Conservation (phyloP, 2,797 vertebrate species). For the Cichlasoma orientale region DNA sequence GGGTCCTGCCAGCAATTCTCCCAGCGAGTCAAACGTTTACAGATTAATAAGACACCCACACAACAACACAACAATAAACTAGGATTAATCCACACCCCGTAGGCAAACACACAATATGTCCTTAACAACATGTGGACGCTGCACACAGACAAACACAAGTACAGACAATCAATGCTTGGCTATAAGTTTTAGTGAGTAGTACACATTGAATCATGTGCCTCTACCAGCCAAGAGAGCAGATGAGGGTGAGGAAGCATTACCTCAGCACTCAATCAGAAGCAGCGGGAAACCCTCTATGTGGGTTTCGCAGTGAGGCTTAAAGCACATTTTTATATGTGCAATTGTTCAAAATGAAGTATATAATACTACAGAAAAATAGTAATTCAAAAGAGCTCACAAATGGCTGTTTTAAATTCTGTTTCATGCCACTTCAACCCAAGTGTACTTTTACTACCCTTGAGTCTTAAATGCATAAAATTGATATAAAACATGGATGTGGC, state of each 20-base stretch:
- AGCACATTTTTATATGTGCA: constrained; percentile 31
- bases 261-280: constrained; percentile 39
- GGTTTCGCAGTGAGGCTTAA: constrained; percentile 1
- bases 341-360: constrained; percentile 11
- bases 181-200: constrained; percentile 26
- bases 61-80: constrained; percentile 32
- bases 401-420: neutral
- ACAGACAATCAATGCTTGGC: constrained; percentile 10
- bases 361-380: neutral
- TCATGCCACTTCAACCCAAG: neutral
- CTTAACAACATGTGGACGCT: neutral
- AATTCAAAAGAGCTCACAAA: constrained; percentile 15
- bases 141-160: constrained; percentile 16
- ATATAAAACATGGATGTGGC: neutral
- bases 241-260: constrained; percentile 45
- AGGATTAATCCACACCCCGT: constrained; percentile 23
- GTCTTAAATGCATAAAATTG: neutral
- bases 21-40: constrained; percentile 46
- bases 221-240: constrained; percentile 38
- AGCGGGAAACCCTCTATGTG: constrained; percentile 28
- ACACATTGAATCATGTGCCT: constrained; percentile 53
- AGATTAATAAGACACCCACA: constrained; percentile 38
- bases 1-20: constrained; percentile 29
- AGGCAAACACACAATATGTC: constrained; percentile 2
- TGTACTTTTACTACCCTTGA: neutral